These are phyloP conservation scores for Dufourea novaeangliae DNA, from an alignment of 1,140 invertebrate genomes.

Conservation along the genomic window DNA sequence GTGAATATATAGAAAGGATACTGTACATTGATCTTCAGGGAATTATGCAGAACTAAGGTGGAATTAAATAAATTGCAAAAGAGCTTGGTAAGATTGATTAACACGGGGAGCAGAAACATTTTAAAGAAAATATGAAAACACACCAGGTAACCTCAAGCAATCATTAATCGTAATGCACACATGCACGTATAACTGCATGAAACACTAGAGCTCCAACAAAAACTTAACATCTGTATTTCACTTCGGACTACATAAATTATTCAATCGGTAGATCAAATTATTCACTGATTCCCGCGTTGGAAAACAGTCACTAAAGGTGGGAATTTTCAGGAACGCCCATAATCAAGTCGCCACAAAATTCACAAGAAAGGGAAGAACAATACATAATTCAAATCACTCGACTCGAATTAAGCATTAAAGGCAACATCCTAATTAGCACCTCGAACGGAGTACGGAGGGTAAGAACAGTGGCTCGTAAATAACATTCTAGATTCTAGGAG, in stretches of 20 bases:
- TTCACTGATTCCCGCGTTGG: too few relatives aligned
- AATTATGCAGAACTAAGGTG: too few relatives aligned
- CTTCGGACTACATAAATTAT: too few relatives aligned
- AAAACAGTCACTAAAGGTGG: too few relatives aligned
- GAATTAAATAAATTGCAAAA: background rate
- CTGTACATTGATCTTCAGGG: too few relatives aligned
- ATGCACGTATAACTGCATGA: too few relatives aligned
- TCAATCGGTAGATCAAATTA: too few relatives aligned
- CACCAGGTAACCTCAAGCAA: background rate
- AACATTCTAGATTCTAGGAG: slow-evolving; percentile 42
- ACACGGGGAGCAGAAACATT: background rate
- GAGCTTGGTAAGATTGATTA: background rate
- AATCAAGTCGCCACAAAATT: background rate
- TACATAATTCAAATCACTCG: background rate
- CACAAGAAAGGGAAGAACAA: background rate
- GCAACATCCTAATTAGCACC: slow-evolving; percentile 31
- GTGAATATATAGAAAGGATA: too few relatives aligned
- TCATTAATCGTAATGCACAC: too few relatives aligned
- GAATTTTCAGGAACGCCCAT: too few relatives aligned
- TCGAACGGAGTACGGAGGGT: slow-evolving; percentile 6
- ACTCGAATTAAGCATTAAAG: background rate
- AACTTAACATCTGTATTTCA: too few relatives aligned
- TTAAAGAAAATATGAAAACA: background rate
- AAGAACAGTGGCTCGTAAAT: slow-evolving; percentile 38
- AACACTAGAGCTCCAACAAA: too few relatives aligned